Conservation (phyloP, 2,113 vertebrate genomes). For the Ptychochromis oligacanthus region DNA sequence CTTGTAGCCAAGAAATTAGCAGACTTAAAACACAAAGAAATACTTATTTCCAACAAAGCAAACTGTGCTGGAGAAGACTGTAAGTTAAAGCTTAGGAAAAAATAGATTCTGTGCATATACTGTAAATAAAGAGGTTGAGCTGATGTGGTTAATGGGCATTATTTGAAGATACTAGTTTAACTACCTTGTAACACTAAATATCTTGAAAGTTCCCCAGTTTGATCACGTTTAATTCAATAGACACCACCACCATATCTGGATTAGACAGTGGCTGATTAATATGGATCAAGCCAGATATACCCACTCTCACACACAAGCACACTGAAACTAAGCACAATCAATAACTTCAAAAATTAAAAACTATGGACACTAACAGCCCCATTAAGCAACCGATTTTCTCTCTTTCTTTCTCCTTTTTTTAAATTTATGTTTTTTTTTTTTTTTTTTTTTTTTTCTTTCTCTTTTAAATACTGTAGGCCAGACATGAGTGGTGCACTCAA, state of each 20-base stretch:
- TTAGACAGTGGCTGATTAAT: conserved; percentile 47
- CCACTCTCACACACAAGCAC: not conserved
- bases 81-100: not conserved
- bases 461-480: not conserved
- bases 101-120: not conserved
- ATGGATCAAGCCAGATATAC: conserved; percentile 35
- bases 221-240: conserved; percentile 62
- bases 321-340: not conserved
- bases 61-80: no score
- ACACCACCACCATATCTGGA: conserved; percentile 26
- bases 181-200: not conserved
- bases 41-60: no score
- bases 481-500: not conserved
- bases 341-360: conserved; percentile 12
- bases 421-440: not conserved
- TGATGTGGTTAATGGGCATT: not conserved
- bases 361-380: not conserved
- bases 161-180: conserved; percentile 6
- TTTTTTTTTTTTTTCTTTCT: not conserved
- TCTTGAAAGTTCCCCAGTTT: conserved; percentile 7
- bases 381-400: not conserved
- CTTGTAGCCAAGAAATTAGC: no score
- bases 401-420: not conserved
- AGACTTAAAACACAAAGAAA: no score
- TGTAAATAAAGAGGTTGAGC: not conserved